Evolutionary conservation across 2,113 vertebrate species (phyloP), one percentile per base, ranked within the genome.

Genomic region (Pholis gunnellus): DNA sequence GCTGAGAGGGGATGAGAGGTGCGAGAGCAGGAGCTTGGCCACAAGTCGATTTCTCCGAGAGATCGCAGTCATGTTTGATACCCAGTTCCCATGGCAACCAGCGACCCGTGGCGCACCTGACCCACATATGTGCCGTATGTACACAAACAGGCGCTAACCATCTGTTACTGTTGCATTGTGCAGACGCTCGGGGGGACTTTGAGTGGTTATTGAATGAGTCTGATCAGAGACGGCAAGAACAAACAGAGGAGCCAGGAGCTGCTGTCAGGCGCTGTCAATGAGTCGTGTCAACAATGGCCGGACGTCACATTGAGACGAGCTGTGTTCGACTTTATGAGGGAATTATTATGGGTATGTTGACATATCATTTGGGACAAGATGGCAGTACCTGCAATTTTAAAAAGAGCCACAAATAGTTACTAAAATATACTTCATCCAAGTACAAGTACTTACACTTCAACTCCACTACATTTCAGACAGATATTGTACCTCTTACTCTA

Each of bases 61-160:
- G 84, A 88, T 81, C 79, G 90, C 76, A 80, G 67, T 81, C 90
- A 73, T 92, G 89, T 94, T 94, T 94, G 93, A 91, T 91, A 82
- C 82, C 79, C 87, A 86, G 94, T 95, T 95, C 75, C 93, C 85
- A 94, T 93, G 91, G 90, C 86, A 94, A 94, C 94, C 52, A 22
- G 80, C 60, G 38, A 84, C 81, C 81, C 69, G 75, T 67, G 79
- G 81, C 52, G 75, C 73, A 93, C 89, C 91, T 93, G 94, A 94
- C 94, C 93, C 94, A 94, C 88, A 95, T 93, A 89, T 91, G 85
- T 91, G 86, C 81, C 67, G 87, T 79, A 92, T 87, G 81, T 89
- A 90, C 88, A 92, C 88, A 91, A 88, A 91, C 88, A 79, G 14
- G 72, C 61, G 42, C 67, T 38, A 82, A 80, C 88, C 79, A 78